A percentile compares a stretch with the other conserved stretches of the same genome.
These are phyloP conservation scores for Anguilla rostrata DNA, from an alignment of 2,113 vertebrate species.

Conservation along the genomic window DNA sequence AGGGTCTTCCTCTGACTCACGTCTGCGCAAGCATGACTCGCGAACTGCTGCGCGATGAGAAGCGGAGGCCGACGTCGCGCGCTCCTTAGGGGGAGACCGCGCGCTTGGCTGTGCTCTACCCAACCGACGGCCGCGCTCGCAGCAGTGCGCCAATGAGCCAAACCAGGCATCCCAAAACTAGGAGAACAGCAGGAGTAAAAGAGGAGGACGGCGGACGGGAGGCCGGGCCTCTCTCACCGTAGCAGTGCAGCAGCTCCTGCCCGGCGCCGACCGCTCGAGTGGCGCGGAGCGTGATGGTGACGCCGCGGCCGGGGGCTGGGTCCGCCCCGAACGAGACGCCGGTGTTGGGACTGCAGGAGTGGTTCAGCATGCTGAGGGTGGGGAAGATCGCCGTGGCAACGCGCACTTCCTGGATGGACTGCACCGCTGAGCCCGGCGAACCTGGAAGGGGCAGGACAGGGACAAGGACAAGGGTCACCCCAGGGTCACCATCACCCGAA, in stretches of 20 bases:
- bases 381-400: conserved; percentile 88
- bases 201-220: background rate
- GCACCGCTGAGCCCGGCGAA: conserved; percentile 57
- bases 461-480: background rate
- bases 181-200: background rate
- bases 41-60: too few species aligned
- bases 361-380: conserved; percentile 88
- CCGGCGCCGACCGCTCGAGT: conserved; percentile 68
- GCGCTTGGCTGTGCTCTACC: too few species aligned
- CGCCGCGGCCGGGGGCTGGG: conserved; percentile 50
- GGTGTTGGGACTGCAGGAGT: conserved; percentile 89
- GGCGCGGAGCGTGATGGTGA: conserved; percentile 72
- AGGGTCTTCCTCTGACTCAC: too few species aligned
- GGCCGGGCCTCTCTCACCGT: conserved; percentile 68
- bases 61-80: too few species aligned
- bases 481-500: background rate
- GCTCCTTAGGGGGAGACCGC: too few species aligned
- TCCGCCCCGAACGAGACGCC: conserved; percentile 76
- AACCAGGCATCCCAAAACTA: too few species aligned
- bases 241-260: conserved; percentile 91
- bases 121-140: too few species aligned
- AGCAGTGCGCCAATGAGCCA: too few species aligned
- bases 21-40: too few species aligned
- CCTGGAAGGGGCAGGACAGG: conserved; percentile 44
- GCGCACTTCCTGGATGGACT: conserved; percentile 71